Evolutionary conservation across 1,140 invertebrate species (phyloP), one percentile per base, ranked within the genome.

Genomic region (Neodiprion lecontei): DNA sequence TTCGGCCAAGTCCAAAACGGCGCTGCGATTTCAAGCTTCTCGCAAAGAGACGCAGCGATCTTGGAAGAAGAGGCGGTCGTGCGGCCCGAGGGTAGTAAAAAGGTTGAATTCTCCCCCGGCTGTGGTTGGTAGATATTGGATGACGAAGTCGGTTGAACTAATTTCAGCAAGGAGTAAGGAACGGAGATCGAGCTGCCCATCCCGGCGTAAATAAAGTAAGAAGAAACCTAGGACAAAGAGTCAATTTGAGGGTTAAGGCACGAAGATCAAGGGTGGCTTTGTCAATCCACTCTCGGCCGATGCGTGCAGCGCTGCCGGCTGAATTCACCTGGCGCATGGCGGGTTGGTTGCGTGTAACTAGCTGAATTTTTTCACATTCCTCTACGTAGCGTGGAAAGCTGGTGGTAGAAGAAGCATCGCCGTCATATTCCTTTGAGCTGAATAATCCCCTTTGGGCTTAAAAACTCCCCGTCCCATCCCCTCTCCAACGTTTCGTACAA

Each of bases 381-480:
- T 65, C 17, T 53, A 17, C 50, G 48, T 21, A 48, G 50, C 49
- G 28, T 50, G 71, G 67, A 72, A 72, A 28, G 71, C 53, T 65
- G 67, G 71, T 72, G 67, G 71, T 72, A 65, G 67, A 72, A 72
- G 47, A 72, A 65, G 61, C 50, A 49, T 72, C 28, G 28, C 28
- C 28, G 28, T 40, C 28, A 40, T 40, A 40, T 40, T 40, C 28
- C 28, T 40, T 40, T 40, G 28, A 40, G 28, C 28, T 40, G 28
- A 40, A 40, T 5, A 40, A 40, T 40, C 28, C 28, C 28, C 28
- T 40, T 40, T 40, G 28, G 28, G 28, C 28, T 40, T 1, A 40
- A 40, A 40, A 40, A 40, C 5, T 40, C 28, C 5, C 28, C 28
- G 5, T 40, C 28, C 53, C n/a, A 4, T 9, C 9, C 11, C 53